Percentiles rank a stretch among this genome's conserved stretches.
These are phyloP conservation scores for Brevipalpus yothersi DNA, from an alignment of 1,140 invertebrate species.

Conservation along the genomic window DNA sequence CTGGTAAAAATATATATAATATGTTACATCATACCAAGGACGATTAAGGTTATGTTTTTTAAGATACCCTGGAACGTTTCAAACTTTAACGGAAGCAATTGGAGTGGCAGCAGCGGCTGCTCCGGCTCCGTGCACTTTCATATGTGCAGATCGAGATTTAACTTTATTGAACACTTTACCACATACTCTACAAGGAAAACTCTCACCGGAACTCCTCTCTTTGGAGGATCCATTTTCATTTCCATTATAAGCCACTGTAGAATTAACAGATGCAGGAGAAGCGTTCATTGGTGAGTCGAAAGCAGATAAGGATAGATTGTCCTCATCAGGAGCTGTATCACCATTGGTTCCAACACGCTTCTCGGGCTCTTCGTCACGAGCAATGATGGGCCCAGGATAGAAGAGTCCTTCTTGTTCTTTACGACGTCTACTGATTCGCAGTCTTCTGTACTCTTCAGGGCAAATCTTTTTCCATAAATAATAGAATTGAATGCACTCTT, in stretches of 20 bases:
- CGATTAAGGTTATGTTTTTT: too few species aligned
- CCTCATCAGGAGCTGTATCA: background rate
- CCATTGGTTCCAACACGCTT: background rate
- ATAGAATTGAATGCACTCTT: conserved; percentile 91
- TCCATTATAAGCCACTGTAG: background rate
- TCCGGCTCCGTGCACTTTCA: conserved; percentile 55
- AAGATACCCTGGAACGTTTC: too few species aligned
- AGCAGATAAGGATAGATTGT: background rate
- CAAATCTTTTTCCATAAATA: conserved; percentile 95
- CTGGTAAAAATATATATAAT: too few species aligned
- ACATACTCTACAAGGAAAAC: conserved; percentile 83
- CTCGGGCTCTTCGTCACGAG: background rate
- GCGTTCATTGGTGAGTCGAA: background rate
- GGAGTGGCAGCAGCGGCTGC: background rate
- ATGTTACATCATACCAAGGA: too few species aligned
- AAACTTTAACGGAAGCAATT: too few species aligned
- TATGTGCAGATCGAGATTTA: conserved; percentile 89
- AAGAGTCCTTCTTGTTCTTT: conserved; percentile 18
- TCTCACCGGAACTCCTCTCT: conserved; percentile 1
- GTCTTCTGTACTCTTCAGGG: conserved; percentile 47
- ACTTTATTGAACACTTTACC: conserved; percentile 92
- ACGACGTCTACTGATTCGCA: conserved; percentile 27
- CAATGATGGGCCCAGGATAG: background rate
- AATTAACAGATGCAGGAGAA: background rate
- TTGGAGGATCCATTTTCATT: background rate